Percentiles rank a stretch among this genome's conserved stretches.
These are phyloP conservation scores for Eledona agricola DNA, from an alignment of 2,888 invertebrate species.

Conservation along the genomic window DNA sequence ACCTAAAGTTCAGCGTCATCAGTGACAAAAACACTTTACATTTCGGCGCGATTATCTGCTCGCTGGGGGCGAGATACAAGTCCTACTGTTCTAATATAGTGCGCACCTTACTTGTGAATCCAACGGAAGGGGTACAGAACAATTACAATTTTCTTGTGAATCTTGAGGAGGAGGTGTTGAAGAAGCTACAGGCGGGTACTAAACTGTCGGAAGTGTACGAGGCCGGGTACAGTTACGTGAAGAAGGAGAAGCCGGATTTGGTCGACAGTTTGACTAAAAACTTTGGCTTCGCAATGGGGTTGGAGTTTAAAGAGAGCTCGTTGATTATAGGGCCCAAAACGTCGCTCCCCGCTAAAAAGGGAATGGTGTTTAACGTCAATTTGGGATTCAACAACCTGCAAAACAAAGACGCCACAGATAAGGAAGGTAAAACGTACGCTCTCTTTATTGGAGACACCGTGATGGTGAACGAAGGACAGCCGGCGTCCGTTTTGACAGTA, in stretches of 20 bases:
- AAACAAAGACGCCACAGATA: conserved; percentile 84
- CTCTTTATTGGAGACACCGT: conserved; percentile 97
- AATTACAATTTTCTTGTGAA: conserved; percentile 92
- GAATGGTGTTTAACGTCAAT: conserved; percentile 97
- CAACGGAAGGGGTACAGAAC: conserved; percentile 78
- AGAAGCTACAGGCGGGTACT: conserved; percentile 81
- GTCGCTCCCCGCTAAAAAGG: conserved; percentile 79
- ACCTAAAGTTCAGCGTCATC: conserved; percentile 92
- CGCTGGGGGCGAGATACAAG: conserved; percentile 93
- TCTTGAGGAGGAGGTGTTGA: conserved; percentile 90
- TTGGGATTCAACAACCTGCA: conserved; percentile 88
- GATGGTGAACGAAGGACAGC: conserved; percentile 85
- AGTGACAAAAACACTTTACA: conserved; percentile 94
- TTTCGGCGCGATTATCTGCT: conserved; percentile 96
- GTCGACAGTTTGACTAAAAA: conserved; percentile 92
- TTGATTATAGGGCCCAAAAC: conserved; percentile 93
- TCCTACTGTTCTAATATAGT: conserved; percentile 98
- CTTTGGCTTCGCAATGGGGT: conserved; percentile 97
- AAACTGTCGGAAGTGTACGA: conserved; percentile 91
- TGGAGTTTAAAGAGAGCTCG: conserved; percentile 96
- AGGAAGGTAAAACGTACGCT: conserved; percentile 90
- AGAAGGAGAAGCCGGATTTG: conserved; percentile 85
- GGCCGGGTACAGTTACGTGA: conserved; percentile 79
- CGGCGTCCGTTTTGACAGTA: conserved; percentile 87
- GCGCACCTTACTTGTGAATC: conserved; percentile 95